Base-by-base conservation (phyloP, 1,140 invertebrate genomes). In the Lamellibrachia luymesi region DNA sequence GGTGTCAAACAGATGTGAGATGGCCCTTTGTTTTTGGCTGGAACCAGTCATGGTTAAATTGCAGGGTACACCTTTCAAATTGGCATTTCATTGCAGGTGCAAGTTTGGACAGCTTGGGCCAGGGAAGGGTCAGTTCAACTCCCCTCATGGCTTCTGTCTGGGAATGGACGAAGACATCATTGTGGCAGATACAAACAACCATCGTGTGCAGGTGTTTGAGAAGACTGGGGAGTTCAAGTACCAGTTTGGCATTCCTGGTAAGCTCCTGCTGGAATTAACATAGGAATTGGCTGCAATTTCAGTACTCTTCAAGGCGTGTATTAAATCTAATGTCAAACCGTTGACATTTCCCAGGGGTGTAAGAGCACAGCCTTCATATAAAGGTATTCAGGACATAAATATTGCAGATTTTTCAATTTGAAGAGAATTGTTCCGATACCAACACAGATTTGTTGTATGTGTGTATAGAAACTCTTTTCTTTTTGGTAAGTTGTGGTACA, bases 121-220 rank as follows among this genome's bases (percentile, higher is more conserved):
- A 91, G 97, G 97, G 51, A 98, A 98, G 95, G 98, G 98, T 13
- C 98, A 99, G 96, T 99, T 99, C 94, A 99, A 98, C 96, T 99
- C 98, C 22, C 99, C 99, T 0, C 98, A 99, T 96, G 99, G 99
- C 92, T 99, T 99, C 96, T 99, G 99, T 96, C 97, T 99, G 80
- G 98, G 98, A 50, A 97, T 98, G 91, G 96, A 96, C 90, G 98
- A 99, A 95, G 98, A 99, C 96, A 98, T 99, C 94, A 98, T 99
- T 94, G 95, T 97, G 51, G 98, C 98, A 38, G 99, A 99, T 96
- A 99, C 99, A 0, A 99, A 99, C 96, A 99, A 99, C 96, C 98
- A 99, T 96, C 97, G 98, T 92, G 98, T 99, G 95, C 95, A 98
- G 98, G 97, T 98, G 93, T 99, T 98, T 96, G 98, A 98, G 94